Percentiles rank a stretch among this genome's conserved stretches.
phyloP scores from a whole-genome alignment of 2,888 invertebrate species.

The Stenodera caucasica region DNA sequence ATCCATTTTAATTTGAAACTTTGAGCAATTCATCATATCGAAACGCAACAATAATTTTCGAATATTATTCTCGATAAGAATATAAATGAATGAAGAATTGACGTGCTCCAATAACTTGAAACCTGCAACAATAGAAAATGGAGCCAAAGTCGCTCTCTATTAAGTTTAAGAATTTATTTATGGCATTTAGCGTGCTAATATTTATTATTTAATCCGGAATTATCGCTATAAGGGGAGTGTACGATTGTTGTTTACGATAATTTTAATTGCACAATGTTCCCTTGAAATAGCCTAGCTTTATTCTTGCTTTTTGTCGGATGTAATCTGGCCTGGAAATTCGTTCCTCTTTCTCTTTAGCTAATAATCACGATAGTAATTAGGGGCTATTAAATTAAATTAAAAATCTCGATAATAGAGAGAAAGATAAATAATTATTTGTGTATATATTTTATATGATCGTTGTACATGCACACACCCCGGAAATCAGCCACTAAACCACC shows the following conservation, averaged over 20 bases:
- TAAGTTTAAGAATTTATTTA: slow-evolving; percentile 18
- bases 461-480: neutral
- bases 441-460: neutral
- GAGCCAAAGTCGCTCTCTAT: neutral
- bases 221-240: slow-evolving; percentile 33
- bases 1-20: slow-evolving; percentile 32
- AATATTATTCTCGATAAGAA: neutral
- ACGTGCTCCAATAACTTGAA: no score
- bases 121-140: no score
- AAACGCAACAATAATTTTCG: neutral
- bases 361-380: slow-evolving; percentile 37
- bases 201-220: slow-evolving; percentile 33
- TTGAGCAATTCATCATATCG: slow-evolving; percentile 31
- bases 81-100: neutral
- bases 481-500: neutral
- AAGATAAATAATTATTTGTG: no score
- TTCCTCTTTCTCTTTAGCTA: no score
- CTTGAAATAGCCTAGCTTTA: slow-evolving; percentile 35
- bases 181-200: slow-evolving; percentile 33
- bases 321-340: slow-evolving; percentile 35
- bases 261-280: slow-evolving; percentile 37
- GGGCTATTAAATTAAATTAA: no score
- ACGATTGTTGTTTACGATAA: slow-evolving; percentile 31
- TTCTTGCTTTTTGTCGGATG: slow-evolving; percentile 31
- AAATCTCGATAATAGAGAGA: no score